Base-by-base conservation (phyloP, 2,113 vertebrate genomes). In the Myotis davidii region DNA sequence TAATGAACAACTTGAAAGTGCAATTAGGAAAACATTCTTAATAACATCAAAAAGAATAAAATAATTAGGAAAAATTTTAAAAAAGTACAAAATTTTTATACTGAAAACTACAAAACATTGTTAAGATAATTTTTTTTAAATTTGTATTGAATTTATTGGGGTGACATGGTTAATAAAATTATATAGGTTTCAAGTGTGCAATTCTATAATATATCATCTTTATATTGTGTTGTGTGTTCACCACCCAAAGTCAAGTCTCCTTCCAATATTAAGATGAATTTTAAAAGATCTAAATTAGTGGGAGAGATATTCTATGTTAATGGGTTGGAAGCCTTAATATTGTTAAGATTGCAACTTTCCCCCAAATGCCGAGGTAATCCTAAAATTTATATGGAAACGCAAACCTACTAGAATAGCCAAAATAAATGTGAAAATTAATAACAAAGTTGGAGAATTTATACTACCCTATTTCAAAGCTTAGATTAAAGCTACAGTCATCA, bases 371-470 rank as follows among this genome's bases (percentile, higher is more conserved):
- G 39, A 73, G 64, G 27, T 74, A 48, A 88, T 48, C 8, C 20
- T 76, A 88, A 88, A 64, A 76, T 88, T 61, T 76, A 27, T 34
- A 25, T 64, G 20, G 70, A 77, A 88, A 88, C 18, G 5, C 54
- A 77, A 64, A 76, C 13, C 5, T 76, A 16, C 70, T 45, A n/a
- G 56, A 88, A 64, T 76, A 64, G 29, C 29, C 70, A 88, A 76
- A 50, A 88, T 89, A 77, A 89, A 89, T 39, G 77, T 89, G 56
- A 65, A 65, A 65, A 77, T 34, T 65, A 50, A 65, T 42, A 85
- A 14, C 27, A 76, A 88, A 88, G 29, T 76, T 88, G 70, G 32
- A 77, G 21, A 14, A 64, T 76, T 64, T 50, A 74, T 20, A 50
- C 16, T 52, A 48, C 14, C 10, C 59, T 27, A 21, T 77, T 78